Conservation (phyloP, 2,888 invertebrate species). For the Rhodophaea formosa region DNA sequence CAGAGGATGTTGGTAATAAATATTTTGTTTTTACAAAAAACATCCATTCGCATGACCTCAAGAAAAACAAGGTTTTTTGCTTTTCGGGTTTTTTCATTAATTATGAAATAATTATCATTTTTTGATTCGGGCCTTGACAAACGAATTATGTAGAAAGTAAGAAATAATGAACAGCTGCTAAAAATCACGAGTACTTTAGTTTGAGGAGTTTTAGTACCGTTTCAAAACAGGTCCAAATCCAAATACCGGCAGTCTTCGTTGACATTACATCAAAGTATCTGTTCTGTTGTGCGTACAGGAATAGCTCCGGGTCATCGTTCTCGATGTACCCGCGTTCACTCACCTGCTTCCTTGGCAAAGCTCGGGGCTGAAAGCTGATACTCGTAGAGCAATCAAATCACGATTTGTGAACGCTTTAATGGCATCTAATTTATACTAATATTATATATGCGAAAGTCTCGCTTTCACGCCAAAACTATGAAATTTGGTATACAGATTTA, state of each 20-base stretch:
- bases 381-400: slow-evolving; percentile 17
- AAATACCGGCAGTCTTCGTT: slow-evolving; percentile 9
- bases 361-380: slow-evolving; percentile 59
- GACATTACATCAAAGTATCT: slow-evolving; percentile 49
- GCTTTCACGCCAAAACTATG: no score
- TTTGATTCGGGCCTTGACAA: no score
- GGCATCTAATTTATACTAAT: neutral
- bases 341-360: slow-evolving; percentile 71
- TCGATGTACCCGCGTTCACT: slow-evolving; percentile 55
- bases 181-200: neutral
- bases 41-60: no score
- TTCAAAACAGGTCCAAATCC: slow-evolving; percentile 5
- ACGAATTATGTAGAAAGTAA: no score
- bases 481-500: no score
- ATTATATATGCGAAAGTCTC: no score
- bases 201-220: neutral
- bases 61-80: no score
- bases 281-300: slow-evolving; percentile 51
- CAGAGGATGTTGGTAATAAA: no score
- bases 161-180: neutral
- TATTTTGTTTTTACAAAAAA: no score
- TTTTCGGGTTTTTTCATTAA: no score
- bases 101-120: no score
- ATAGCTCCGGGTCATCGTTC: slow-evolving; percentile 67
- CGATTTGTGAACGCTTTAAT: neutral